phyloP scores from a whole-genome alignment of 2,113 vertebrate genomes.

The Mesocricetus auratus region DNA sequence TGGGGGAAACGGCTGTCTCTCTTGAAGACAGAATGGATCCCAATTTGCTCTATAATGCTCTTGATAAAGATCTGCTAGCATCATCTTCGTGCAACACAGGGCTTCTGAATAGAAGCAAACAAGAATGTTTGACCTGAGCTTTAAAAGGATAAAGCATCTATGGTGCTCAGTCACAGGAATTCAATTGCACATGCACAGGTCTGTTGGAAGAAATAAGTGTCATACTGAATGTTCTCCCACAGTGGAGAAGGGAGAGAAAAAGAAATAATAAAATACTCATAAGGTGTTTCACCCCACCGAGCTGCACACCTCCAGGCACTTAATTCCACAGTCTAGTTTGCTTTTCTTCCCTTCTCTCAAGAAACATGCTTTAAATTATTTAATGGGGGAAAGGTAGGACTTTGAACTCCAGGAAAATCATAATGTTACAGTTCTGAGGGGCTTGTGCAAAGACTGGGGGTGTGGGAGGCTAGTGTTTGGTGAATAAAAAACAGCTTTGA shows the following conservation, averaged over 20 bases:
- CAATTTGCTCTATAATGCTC: constrained; percentile 73
- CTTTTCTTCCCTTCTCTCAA: background rate
- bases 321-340: background rate
- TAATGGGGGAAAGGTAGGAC: constrained; percentile 27
- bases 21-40: constrained; percentile 84
- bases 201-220: background rate
- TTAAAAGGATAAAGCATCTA: constrained; percentile 35
- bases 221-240: background rate
- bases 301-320: background rate
- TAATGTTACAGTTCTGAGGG: background rate
- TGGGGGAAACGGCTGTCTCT: constrained; percentile 91
- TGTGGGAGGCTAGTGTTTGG: background rate
- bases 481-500: constrained; percentile 60
- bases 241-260: background rate
- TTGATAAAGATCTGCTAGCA: background rate
- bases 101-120: background rate
- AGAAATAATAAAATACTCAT: background rate
- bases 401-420: constrained; percentile 60
- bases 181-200: background rate
- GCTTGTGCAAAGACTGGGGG: background rate
- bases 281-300: background rate
- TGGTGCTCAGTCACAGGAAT: background rate
- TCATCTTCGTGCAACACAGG: constrained; percentile 16
- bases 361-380: constrained; percentile 57
- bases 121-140: background rate